phyloP scores from a whole-genome alignment of 1,140 invertebrate genomes.

The Drosophila orosa region DNA sequence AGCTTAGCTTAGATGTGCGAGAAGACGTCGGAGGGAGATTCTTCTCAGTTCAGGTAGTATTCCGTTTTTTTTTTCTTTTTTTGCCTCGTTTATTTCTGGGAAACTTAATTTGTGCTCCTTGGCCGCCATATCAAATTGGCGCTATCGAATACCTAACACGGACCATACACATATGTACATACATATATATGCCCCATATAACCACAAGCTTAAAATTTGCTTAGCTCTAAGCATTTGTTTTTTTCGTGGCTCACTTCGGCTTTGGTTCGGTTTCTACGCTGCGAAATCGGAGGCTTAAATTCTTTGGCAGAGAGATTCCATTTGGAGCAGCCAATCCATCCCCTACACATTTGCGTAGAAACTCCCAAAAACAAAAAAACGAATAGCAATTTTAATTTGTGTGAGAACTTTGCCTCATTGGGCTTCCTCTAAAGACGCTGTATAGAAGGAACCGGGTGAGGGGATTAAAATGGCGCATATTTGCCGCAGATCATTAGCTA shows the following conservation, averaged over 20 bases:
- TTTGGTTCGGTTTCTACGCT: slow-evolving; percentile 35
- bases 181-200: slow-evolving; percentile 73
- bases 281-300: slow-evolving; percentile 76
- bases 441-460: slow-evolving; percentile 10
- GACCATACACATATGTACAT: slow-evolving; percentile 29
- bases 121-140: slow-evolving; percentile 79
- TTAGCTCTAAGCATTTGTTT: slow-evolving; percentile 66
- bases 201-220: slow-evolving; percentile 65
- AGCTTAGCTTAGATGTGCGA: slow-evolving; percentile 40
- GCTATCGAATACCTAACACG: slow-evolving; percentile 75
- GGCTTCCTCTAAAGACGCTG: slow-evolving; percentile 11
- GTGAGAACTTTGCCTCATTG: slow-evolving; percentile 67
- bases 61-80: slow-evolving; percentile 19
- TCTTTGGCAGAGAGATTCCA: slow-evolving; percentile 54
- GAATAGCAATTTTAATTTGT: slow-evolving; percentile 71
- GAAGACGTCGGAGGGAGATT: slow-evolving; percentile 24
- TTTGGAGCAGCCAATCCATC: slow-evolving; percentile 42
- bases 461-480: slow-evolving; percentile 76
- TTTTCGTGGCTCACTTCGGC: slow-evolving; percentile 3
- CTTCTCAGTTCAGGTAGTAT: slow-evolving; percentile 55
- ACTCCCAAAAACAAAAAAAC: slow-evolving; percentile 13
- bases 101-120: slow-evolving; percentile 80
- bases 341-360: slow-evolving; percentile 48
- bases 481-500: slow-evolving; percentile 73
- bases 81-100: slow-evolving; percentile 61